These are phyloP conservation scores for Drosophila subobscura DNA, from an alignment of 1,140 invertebrate species.

Conservation along the genomic window DNA sequence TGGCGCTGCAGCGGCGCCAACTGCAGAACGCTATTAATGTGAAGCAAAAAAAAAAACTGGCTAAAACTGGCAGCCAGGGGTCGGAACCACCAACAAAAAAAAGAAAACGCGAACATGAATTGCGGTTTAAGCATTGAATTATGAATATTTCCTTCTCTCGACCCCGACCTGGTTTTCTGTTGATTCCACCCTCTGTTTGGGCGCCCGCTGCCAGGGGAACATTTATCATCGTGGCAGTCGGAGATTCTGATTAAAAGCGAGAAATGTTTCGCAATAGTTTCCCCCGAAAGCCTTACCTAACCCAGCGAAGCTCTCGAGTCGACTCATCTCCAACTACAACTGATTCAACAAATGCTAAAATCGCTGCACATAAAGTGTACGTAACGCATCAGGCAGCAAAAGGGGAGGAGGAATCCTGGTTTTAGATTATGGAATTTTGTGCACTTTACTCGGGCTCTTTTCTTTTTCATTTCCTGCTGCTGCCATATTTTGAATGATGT, in stretches of 20 bases:
- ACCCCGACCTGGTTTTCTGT: slow-evolving; percentile 42
- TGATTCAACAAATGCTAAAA: slow-evolving; percentile 44
- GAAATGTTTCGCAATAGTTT: slow-evolving; percentile 53
- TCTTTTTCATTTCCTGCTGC: neutral
- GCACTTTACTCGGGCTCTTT: slow-evolving; percentile 2
- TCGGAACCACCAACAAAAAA: slow-evolving; percentile 26
- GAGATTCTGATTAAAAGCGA: slow-evolving; percentile 77
- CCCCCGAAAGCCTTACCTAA: neutral
- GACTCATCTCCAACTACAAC: neutral
- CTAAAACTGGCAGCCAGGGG: slow-evolving; percentile 57
- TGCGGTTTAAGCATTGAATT: slow-evolving; percentile 80
- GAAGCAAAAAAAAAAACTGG: slow-evolving; percentile 50
- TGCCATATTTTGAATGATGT: slow-evolving; percentile 35
- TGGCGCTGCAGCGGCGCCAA: slow-evolving; percentile 31
- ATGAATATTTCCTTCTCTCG: slow-evolving; percentile 70
- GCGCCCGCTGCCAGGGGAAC: slow-evolving; percentile 27
- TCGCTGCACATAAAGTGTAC: slow-evolving; percentile 12
- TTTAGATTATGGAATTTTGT: slow-evolving; percentile 1
- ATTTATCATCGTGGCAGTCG: slow-evolving; percentile 66
- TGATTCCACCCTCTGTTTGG: too few relatives aligned
- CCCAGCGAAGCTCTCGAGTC: too few relatives aligned
- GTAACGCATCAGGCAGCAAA: slow-evolving; percentile 25
- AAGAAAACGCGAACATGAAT: slow-evolving; percentile 58
- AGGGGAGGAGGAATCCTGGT: slow-evolving; percentile 3
- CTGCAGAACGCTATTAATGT: slow-evolving; percentile 67